A percentile compares a stretch with the other conserved stretches of the same genome.
Evolutionary conservation across 2,113 vertebrate species (phyloP).

Genomic region (Pelodiscus sinensis): DNA sequence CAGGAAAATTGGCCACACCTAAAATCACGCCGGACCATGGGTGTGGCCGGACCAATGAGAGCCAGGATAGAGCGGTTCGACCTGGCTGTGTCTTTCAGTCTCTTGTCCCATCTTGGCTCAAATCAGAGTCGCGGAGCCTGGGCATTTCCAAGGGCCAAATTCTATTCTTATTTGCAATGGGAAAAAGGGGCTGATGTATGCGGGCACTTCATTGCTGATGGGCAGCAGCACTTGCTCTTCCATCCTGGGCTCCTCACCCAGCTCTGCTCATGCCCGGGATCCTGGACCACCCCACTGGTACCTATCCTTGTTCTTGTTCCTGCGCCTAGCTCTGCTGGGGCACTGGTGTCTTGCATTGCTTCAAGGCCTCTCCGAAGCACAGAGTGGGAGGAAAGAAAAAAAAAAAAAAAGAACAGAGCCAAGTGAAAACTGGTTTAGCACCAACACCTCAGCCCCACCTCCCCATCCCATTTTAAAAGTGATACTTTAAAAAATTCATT

Average conservation of each 20-base stretch:
- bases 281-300: neutral
- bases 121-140: rapidly evolving
- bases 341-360: neutral
- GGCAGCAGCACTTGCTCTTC: neutral
- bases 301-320: neutral
- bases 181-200: neutral
- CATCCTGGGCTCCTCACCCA: neutral
- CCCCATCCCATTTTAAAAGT: neutral
- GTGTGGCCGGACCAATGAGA: no score
- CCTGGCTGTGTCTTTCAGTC: neutral
- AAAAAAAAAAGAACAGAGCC: neutral
- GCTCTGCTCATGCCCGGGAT: no score
- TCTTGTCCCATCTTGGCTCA: rapidly evolving
- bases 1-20: no score
- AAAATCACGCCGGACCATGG: no score
- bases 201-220: neutral
- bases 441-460: neutral
- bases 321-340: neutral
- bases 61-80: no score
- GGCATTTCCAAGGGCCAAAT: neutral
- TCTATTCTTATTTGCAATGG: neutral
- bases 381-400: neutral
- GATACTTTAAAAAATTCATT: neutral
- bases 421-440: neutral
- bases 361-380: neutral